phyloP scores from a whole-genome alignment of 92 coral and sea anemone genomes.

The Parazoanthus atlanticus region DNA sequence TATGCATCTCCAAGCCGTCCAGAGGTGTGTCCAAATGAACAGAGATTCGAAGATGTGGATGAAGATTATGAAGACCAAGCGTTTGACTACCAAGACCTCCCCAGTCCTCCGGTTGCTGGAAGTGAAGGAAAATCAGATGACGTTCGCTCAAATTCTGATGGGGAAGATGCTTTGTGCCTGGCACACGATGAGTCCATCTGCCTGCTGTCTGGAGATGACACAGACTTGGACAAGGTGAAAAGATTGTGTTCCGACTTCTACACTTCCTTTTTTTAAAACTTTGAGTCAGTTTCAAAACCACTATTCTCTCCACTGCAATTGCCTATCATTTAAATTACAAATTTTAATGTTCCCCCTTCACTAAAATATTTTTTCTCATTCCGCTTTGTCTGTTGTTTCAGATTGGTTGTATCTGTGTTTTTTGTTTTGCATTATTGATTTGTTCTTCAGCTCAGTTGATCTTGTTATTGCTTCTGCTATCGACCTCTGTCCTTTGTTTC shows the following conservation, averaged over 20 bases:
- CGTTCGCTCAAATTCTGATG: background rate
- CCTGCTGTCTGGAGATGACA: slow-evolving; percentile 36
- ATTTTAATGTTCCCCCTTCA: too few species aligned
- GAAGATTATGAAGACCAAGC: slow-evolving; percentile 1
- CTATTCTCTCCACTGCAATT: too few species aligned
- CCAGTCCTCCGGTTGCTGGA: background rate
- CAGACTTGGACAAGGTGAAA: slow-evolving; percentile 23
- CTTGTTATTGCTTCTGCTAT: too few species aligned
- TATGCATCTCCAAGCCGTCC: background rate
- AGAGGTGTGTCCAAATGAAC: background rate
- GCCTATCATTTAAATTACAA: too few species aligned
- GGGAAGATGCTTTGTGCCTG: slow-evolving; percentile 7
- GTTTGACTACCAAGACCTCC: slow-evolving; percentile 18
- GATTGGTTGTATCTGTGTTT: too few species aligned
- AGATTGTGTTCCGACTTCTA: background rate
- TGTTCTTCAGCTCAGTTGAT: too few species aligned
- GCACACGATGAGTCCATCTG: slow-evolving; percentile 35
- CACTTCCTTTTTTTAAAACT: background rate
- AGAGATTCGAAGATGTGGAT: background rate
- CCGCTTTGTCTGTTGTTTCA: too few species aligned
- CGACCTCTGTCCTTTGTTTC: background rate
- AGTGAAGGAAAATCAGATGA: background rate
- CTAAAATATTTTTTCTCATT: too few species aligned
- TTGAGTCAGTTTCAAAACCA: background rate
- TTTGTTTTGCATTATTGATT: too few species aligned